Evolutionary conservation across 2,113 vertebrate species (phyloP), one percentile per base, ranked within the genome.

Genomic region (Corythoichthys haematopterus): DNA sequence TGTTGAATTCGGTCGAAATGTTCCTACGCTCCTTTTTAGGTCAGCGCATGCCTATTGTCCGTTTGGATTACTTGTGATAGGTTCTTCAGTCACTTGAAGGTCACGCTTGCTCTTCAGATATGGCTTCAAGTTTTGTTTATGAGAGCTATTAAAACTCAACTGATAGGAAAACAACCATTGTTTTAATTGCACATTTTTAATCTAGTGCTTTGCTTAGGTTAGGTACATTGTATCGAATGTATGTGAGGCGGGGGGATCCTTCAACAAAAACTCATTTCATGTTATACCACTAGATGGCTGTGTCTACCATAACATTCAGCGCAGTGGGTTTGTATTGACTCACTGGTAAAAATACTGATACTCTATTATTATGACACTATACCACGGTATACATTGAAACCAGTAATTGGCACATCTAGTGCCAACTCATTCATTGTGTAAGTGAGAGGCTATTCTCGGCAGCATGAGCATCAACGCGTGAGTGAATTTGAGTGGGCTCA

Each of bases 21-120:
- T 70, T 46, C 9, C 37, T 40, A 28, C 6, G 58, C 20, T 79
- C 81, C 77, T 78, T 80, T 76, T 72, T 83, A 75, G 72, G 71
- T 77, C 66, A 70, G 74, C 59, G 35, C 74, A 91, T 86, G 83
- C 88, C 85, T 87, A 70, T 81, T 82, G 83, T 87, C 89, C 78
- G 69, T 71, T 65, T 68, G 36, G 71, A 88, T 87, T 83, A 87
- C 68, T 75, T 81, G 82, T 28, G 37, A 69, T 69, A 71, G 51
- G 59, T 80, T 68, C 79, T 69, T 78, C 64, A 59, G 64, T 63
- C 69, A 60, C 45, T 45, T 8, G 1, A 20, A 53, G 51, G 51
- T 53, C 51, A 53, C 20, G 20, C 20, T 28, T 53, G 20, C 20
- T 51, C 16, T 2, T 16, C 16, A 20, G 2, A 3, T 51, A 7